phyloP scores from a whole-genome alignment of 1,140 invertebrate species.

The Sesamia nonagrioides region DNA sequence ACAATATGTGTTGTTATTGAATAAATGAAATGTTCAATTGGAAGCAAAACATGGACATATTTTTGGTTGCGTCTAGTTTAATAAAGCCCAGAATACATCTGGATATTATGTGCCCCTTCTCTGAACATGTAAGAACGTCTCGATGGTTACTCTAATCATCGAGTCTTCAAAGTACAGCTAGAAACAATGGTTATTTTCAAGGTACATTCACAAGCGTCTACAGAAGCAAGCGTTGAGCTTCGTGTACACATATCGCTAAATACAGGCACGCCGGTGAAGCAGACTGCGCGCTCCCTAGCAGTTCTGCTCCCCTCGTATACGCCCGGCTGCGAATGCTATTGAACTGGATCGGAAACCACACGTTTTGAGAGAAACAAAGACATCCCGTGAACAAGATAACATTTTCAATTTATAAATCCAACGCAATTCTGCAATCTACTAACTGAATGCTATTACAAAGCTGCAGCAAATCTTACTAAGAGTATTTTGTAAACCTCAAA shows the following conservation, averaged over 20 bases:
- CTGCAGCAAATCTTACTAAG: not conserved
- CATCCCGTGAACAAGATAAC: conserved; percentile 31
- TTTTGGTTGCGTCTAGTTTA: not conserved
- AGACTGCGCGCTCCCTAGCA: conserved; percentile 9
- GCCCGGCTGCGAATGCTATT: conserved; percentile 31
- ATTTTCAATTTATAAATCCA: conserved; percentile 30
- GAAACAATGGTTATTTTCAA: conserved; percentile 1
- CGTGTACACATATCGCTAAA: conserved; percentile 17
- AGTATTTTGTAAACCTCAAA: not conserved
- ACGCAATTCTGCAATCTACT: not conserved
- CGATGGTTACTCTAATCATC: no score
- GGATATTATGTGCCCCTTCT: not conserved
- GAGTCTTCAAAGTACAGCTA: not conserved
- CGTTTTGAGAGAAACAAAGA: conserved; percentile 25
- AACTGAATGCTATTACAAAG: not conserved
- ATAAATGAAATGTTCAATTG: no score
- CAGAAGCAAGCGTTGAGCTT: conserved; percentile 9
- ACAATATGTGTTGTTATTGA: no score
- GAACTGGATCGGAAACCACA: conserved; percentile 34
- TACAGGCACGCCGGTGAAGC: not conserved
- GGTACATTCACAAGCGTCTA: conserved; percentile 3
- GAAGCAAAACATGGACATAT: not conserved
- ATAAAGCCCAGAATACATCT: not conserved
- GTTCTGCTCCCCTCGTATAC: conserved; percentile 22
- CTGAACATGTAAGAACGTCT: not conserved